These are phyloP conservation scores for Falcunculus frontatus DNA, from an alignment of 2,113 vertebrate species.

Conservation along the genomic window DNA sequence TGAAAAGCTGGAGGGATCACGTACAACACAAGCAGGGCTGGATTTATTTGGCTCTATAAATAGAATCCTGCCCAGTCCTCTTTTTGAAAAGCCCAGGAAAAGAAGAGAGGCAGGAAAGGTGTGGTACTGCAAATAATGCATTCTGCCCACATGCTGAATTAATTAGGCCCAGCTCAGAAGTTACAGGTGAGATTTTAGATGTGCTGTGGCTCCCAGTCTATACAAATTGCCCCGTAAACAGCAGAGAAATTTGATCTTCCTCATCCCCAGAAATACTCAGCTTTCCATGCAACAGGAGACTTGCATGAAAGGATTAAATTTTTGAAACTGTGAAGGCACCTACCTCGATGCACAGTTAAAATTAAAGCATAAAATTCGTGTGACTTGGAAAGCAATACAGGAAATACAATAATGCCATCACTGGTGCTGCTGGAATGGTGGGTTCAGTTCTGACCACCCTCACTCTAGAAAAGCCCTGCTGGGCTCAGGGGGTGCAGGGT, in stretches of 20 bases:
- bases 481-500: not conserved
- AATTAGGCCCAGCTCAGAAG: not conserved
- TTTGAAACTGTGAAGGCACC: not conserved
- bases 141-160: constrained; percentile 38
- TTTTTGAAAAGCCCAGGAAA: constrained; percentile 43
- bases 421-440: not conserved
- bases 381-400: not conserved
- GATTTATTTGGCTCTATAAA: constrained; percentile 64
- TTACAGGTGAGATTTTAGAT: not conserved
- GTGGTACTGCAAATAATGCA: constrained; percentile 39
- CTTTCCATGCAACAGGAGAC: not conserved
- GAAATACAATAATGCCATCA: not conserved
- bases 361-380: not conserved
- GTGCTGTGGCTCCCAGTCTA: not conserved
- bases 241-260: constrained; percentile 1
- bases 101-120: constrained; percentile 65
- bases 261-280: not conserved
- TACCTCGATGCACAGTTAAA: not conserved
- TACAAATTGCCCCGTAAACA: not conserved
- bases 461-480: not conserved
- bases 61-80: constrained; percentile 31
- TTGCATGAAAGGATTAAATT: not conserved
- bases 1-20: constrained; percentile 13
- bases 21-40: constrained; percentile 13
- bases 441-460: not conserved